A percentile compares a stretch with the other conserved stretches of the same genome.
Conservation (phyloP, 1,140 invertebrate genomes). For the Drosophila pseudoobscura region DNA sequence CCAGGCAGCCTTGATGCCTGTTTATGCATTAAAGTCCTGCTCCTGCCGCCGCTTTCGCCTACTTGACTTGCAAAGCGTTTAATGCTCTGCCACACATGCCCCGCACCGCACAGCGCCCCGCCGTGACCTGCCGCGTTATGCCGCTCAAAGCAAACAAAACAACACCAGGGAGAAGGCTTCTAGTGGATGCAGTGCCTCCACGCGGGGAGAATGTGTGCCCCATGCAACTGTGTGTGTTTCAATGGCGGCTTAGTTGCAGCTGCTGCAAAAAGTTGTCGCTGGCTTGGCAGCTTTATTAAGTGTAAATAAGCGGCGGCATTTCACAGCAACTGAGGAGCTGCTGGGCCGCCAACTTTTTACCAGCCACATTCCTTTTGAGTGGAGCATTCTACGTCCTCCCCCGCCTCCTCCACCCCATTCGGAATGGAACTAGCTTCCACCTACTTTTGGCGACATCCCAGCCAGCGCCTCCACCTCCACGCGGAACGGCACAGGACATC, state of each 20-base stretch:
- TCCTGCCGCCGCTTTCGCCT: conserved; percentile 2
- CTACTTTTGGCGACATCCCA: neutral
- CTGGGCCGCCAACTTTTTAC: too few species aligned
- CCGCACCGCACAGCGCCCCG: conserved; percentile 22
- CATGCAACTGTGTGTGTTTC: conserved; percentile 26
- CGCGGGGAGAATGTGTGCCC: neutral
- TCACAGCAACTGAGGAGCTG: conserved; percentile 49
- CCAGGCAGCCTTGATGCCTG: conserved; percentile 26
- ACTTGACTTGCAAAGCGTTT: conserved; percentile 68
- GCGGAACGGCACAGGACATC: too few species aligned
- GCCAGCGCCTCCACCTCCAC: neutral
- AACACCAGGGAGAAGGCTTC: conserved; percentile 8
- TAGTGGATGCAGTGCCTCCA: conserved; percentile 14
- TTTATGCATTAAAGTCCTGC: conserved; percentile 52
- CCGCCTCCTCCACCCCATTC: neutral
- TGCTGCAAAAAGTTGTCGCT: conserved; percentile 40
- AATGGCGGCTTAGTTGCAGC: conserved; percentile 53
- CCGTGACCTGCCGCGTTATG: conserved; percentile 18
- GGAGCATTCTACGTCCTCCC: neutral
- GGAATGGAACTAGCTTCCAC: neutral
- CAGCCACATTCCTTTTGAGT: conserved; percentile 7
- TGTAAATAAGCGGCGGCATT: conserved; percentile 77
- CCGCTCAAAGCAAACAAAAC: conserved; percentile 40
- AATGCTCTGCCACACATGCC: conserved; percentile 56
- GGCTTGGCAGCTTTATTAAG: conserved; percentile 69